Base-by-base conservation (phyloP, 2,113 vertebrate genomes). In the Cololabis saira region DNA sequence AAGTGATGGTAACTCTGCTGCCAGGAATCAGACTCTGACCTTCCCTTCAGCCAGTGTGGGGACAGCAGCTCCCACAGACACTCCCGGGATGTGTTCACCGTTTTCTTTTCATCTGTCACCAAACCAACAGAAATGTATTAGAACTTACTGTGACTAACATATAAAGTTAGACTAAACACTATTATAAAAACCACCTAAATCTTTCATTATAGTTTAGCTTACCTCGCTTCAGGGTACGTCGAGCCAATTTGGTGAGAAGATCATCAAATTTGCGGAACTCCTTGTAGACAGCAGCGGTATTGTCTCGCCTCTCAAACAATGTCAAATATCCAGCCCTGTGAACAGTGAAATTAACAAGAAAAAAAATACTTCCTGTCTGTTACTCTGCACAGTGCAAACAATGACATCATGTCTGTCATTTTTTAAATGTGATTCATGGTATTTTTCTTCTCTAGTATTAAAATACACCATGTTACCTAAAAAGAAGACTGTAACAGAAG, bases 281-380 rank as follows among this genome's bases (percentile, higher is more conserved):
- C 33, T 81, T 68, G 57, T 94, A 95, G 69, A 95, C 71, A 0
- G 87, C 81, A 0, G n/a, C 9, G 0, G 14, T 12, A 30, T 93
- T 21, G 8, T 54, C 74, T 58, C 51, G 80, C 12, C 76, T 81
- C 18, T 86, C 87, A 19, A 91, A 95, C 45, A 96, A 51, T 0
- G 92, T 93, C 13, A 94, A 86, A 76, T 93, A 96, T 12, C 95
- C 95, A 0, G 94, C 92, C 76, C 95, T 97, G 79, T 18, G 2
- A 41, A 78, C 24, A 61, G 12, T 15, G 5, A 52, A 16, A 24
- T 8, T 37, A 19, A 27, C 13, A 49, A 14, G n/a, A 7, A 12
- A 21, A 48, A 19, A 41, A 27, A 37, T 37, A 27, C 13, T 17
- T 40, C 12, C 10, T 17, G 17, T 17, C 14, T 48, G 43, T 47